These are phyloP conservation scores for Pardosa pseudoannulata DNA, from an alignment of 2,888 invertebrate species.

Conservation along the genomic window DNA sequence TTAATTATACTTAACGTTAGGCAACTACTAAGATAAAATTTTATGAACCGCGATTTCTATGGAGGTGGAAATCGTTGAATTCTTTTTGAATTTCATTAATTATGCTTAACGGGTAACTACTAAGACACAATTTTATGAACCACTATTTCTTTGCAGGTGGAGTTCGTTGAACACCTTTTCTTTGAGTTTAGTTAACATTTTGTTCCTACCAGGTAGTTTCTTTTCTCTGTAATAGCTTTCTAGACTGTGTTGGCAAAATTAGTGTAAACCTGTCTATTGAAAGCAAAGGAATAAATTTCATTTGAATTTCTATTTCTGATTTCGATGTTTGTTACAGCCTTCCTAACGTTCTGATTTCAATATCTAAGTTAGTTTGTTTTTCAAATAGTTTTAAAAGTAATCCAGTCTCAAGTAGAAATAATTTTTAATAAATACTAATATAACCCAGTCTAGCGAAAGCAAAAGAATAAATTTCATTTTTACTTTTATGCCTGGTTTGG, in stretches of 20 bases:
- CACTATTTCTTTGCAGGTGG: constrained; percentile 3
- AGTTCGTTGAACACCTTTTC: constrained; percentile 37
- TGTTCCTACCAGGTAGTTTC: not conserved
- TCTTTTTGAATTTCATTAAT: constrained; percentile 51
- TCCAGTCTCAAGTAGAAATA: no score
- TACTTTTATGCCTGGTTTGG: no score
- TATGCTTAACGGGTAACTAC: constrained; percentile 26
- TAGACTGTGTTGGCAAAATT: not conserved
- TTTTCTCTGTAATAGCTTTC: not conserved
- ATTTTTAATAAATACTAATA: not conserved
- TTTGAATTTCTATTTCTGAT: no score
- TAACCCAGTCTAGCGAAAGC: no score
- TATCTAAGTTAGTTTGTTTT: no score
- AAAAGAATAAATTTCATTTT: no score
- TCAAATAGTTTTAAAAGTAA: no score
- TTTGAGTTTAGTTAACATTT: constrained; percentile 17
- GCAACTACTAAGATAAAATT: constrained; percentile 16
- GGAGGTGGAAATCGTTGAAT: no score
- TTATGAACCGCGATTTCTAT: constrained; percentile 16
- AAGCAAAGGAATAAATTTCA: no score
- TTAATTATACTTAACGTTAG: constrained; percentile 39
- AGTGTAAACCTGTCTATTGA: no score
- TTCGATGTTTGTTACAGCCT: no score
- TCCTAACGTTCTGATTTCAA: no score
- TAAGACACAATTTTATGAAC: constrained; percentile 17